Evolutionary conservation across 2,113 vertebrate species (phyloP).

Genomic region (Protomyctophum bolini): DNA sequence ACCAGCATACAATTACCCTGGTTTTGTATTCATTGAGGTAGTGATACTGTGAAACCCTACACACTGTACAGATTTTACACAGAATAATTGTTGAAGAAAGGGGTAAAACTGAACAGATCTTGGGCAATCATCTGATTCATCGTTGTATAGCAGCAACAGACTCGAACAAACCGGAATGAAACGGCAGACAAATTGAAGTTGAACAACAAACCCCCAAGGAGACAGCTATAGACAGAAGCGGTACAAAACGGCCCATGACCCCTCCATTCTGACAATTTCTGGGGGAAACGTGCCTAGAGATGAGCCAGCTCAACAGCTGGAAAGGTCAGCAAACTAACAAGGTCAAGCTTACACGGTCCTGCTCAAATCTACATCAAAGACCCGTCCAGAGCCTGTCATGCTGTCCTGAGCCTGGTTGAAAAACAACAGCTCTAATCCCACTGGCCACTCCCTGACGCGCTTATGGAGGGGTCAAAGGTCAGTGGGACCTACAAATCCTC

Average conservation of each 20-base stretch:
- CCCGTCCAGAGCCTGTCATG: constrained; percentile 59
- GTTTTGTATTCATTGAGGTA: not conserved
- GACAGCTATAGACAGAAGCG: constrained; percentile 32
- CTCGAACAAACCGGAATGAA: constrained; percentile 25
- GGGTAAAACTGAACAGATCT: not conserved
- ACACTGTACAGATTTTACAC: not conserved
- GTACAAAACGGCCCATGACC: constrained; percentile 56
- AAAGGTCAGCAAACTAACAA: constrained; percentile 64
- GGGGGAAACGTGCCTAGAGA: constrained; percentile 40
- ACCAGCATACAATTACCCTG: not conserved
- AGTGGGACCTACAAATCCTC: constrained; percentile 46
- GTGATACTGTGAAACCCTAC: not conserved
- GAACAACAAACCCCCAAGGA: constrained; percentile 32
- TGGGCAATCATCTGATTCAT: not conserved
- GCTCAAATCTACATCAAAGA: constrained; percentile 68
- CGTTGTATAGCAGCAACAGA: not conserved
- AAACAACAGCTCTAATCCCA: constrained; percentile 65
- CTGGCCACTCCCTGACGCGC: constrained; percentile 34
- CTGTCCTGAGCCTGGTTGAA: constrained; percentile 42
- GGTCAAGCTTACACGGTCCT: constrained; percentile 62
- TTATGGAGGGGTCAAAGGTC: constrained; percentile 56
- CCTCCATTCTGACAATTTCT: constrained; percentile 45
- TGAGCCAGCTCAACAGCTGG: constrained; percentile 62
- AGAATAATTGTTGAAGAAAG: not conserved
- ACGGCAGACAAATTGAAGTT: constrained; percentile 27